Percentiles rank a stretch among this genome's conserved stretches.
phyloP scores from a whole-genome alignment of 2,113 vertebrate species.

The Carassius gibelio region DNA sequence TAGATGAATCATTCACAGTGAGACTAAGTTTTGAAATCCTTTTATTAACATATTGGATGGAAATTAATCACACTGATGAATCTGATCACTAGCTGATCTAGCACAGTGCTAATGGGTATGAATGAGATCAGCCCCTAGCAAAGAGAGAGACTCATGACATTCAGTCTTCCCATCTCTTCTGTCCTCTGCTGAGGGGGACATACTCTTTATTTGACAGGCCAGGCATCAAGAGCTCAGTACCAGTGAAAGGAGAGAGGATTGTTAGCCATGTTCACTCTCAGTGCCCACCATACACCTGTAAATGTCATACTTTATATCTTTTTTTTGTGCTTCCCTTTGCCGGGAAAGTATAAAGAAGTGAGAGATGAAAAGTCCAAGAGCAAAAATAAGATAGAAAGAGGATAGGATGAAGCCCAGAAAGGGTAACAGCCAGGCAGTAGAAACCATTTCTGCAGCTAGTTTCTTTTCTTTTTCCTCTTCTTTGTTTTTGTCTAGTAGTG shows the following conservation, averaged over 20 bases:
- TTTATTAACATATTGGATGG: not conserved
- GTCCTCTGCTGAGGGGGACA: not conserved
- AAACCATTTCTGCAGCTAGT: slow-evolving; percentile 23
- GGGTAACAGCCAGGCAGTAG: not conserved
- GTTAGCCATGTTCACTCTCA: slow-evolving; percentile 24
- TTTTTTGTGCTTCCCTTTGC: slow-evolving; percentile 18
- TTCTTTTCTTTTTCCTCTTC: not conserved
- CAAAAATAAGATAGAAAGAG: not conserved
- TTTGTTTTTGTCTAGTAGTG: slow-evolving; percentile 33
- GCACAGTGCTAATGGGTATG: not conserved
- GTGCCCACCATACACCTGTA: slow-evolving; percentile 13
- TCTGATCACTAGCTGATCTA: slow-evolving; percentile 2
- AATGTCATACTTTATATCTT: slow-evolving; percentile 50
- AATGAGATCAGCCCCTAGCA: not conserved
- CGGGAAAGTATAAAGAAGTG: not conserved
- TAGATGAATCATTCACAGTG: not conserved
- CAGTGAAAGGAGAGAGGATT: slow-evolving; percentile 18
- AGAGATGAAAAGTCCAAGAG: slow-evolving; percentile 14
- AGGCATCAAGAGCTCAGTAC: not conserved
- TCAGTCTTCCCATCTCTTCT: not conserved
- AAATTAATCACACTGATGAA: not conserved
- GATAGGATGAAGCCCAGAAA: slow-evolving; percentile 1
- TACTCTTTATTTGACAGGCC: slow-evolving; percentile 1
- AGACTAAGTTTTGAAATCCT: not conserved
- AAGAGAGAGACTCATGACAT: not conserved